phyloP scores from a whole-genome alignment of 2,797 vertebrate genomes.

The Lemur catta region DNA sequence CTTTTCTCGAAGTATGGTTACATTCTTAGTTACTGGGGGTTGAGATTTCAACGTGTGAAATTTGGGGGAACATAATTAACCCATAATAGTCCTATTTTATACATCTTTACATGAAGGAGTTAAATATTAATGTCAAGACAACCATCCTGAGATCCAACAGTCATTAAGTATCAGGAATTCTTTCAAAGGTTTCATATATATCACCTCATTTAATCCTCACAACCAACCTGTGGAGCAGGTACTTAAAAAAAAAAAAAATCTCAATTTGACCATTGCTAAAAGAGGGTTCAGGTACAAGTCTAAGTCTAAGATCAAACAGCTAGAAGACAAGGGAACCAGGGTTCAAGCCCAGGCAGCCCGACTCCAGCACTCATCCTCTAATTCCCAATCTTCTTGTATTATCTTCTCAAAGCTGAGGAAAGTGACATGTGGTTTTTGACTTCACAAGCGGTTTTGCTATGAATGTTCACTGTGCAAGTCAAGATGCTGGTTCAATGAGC shows the following conservation, averaged over 20 bases:
- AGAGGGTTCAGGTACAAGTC: neutral
- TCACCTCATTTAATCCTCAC: neutral
- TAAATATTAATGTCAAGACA: neutral
- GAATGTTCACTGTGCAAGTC: neutral
- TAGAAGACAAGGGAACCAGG: neutral
- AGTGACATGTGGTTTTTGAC: neutral
- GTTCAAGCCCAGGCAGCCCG: neutral
- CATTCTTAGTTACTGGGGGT: neutral
- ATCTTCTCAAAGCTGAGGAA: neutral
- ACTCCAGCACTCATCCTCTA: neutral
- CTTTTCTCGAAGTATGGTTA: neutral
- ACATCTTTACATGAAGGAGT: neutral
- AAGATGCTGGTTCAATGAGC: constrained; percentile 13
- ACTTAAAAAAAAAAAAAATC: neutral
- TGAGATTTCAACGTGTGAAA: neutral
- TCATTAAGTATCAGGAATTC: neutral
- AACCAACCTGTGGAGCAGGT: neutral
- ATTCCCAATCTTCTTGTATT: neutral
- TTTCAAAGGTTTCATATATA: neutral
- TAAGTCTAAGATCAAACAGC: neutral
- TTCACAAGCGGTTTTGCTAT: neutral
- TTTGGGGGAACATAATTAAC: neutral
- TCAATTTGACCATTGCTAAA: neutral
- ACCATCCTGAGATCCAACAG: neutral
- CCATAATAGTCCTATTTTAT: neutral